Evolutionary conservation across 2,113 vertebrate genomes (phyloP).

Genomic region (Arenaria interpres): DNA sequence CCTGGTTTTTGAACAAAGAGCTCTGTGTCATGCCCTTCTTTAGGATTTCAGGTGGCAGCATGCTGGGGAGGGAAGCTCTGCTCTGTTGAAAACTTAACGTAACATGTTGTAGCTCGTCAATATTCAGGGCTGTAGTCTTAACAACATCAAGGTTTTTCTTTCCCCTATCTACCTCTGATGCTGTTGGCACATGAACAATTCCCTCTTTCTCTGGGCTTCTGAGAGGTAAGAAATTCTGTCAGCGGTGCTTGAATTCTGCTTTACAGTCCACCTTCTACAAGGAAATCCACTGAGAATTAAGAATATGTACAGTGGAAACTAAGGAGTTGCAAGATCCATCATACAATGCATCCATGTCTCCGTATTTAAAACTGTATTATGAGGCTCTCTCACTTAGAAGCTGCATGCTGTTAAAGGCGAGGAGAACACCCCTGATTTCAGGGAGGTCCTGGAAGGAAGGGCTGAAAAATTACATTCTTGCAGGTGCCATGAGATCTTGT

Average conservation of each 20-base stretch:
- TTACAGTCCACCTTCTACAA: neutral
- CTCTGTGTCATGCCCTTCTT: constrained; percentile 53
- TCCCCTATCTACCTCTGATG: neutral
- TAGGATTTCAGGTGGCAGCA: constrained; percentile 55
- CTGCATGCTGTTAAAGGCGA: neutral
- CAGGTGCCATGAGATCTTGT: neutral
- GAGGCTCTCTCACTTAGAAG: neutral
- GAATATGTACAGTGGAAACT: neutral
- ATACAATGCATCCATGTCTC: neutral
- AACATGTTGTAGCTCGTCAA: neutral
- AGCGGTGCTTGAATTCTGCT: neutral
- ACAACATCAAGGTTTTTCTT: neutral
- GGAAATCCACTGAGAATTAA: neutral
- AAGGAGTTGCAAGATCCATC: neutral
- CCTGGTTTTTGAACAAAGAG: constrained; percentile 64
- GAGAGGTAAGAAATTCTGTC: neutral
- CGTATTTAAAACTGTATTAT: neutral
- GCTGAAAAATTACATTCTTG: neutral
- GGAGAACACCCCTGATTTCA: neutral
- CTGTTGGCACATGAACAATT: neutral
- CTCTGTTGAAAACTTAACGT: neutral
- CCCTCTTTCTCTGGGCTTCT: neutral
- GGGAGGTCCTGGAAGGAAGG: neutral
- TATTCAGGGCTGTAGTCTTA: neutral
- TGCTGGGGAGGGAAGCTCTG: neutral